Evolutionary conservation across 1,140 invertebrate genomes (phyloP), one percentile per base, ranked within the genome.

Genomic region (Elymnias hypermnestra): DNA sequence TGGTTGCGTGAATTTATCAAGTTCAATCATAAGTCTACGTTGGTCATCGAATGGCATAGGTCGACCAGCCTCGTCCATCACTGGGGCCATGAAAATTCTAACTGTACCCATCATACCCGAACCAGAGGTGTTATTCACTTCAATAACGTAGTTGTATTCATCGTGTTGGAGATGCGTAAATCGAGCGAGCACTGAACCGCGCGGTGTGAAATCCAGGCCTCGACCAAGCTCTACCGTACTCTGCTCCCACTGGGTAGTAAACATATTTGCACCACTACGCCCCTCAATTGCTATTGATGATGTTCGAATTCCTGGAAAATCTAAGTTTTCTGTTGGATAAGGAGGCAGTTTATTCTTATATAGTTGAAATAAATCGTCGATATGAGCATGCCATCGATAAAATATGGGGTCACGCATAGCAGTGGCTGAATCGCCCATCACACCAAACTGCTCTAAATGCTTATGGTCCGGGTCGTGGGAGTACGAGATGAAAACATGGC

Each of bases 301-400:
- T 8, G 93, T 87, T 1, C 86, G 88, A 6, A 94, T 83, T 8
- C 89, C 90, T 2, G 88, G 79, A 56, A 90, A 17, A 4, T 29
- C 44, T 45, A 18, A 83, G 73, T 62, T 26, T 59, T 72, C 49
- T 8, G 46, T 40, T 2, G 42, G 28, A 47, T 84, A 82, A 0
- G 73, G 61, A 0, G 89, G 82, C 12, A 95, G 74, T 3, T 90
- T 91, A 15, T 87, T 88, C 77, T 96, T 96, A 72, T 93, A 91
- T 59, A 93, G 88, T 47, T 90, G 87, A 86, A 96, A 95, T 2
- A 96, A 84, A 38, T 94, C 90, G 60, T 96, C 93, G 12, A 96
- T 87, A 57, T 91, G 92, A 2, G 92, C 90, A 59, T 96, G 95
- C 92, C 92, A 95, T 66, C 92, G 90, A 74, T 95, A 96, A 83